phyloP scores from a whole-genome alignment of 2,113 vertebrate species.

The Megaptera novaeangliae region DNA sequence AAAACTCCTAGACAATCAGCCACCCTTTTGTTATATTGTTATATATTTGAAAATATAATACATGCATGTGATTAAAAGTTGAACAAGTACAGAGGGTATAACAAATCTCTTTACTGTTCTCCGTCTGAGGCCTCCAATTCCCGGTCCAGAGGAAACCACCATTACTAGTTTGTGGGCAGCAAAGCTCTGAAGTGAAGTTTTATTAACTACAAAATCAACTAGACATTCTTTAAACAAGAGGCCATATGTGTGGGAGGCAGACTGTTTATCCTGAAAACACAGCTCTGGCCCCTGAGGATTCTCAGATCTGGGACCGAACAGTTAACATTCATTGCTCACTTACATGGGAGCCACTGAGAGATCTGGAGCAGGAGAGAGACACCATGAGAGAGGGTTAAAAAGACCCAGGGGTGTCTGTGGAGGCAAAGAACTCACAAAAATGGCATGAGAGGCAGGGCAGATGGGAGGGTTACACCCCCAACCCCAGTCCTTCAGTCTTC shows the following conservation, averaged over 20 bases:
- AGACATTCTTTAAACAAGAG: not conserved
- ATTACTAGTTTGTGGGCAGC: not conserved
- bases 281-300: not conserved
- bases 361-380: not conserved
- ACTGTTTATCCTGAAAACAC: not conserved
- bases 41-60: not conserved
- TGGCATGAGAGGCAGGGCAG: rapidly evolving
- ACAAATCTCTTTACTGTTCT: not conserved
- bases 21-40: not conserved
- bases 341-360: not conserved
- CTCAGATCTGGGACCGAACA: not conserved
- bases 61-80: not conserved
- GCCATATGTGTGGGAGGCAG: not conserved
- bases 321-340: not conserved
- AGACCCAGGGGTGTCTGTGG: not conserved
- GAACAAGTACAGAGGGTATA: not conserved
- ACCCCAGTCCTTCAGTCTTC: not conserved
- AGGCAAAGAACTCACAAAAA: not conserved
- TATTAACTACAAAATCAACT: not conserved
- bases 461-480: not conserved
- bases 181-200: not conserved
- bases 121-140: not conserved
- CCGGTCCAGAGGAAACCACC: not conserved
- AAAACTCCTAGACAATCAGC: not conserved
- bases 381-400: not conserved